A percentile compares a stretch with the other conserved stretches of the same genome.
These are phyloP conservation scores for Acromyrmex heyeri DNA, from an alignment of 1,140 invertebrate genomes.

Conservation along the genomic window DNA sequence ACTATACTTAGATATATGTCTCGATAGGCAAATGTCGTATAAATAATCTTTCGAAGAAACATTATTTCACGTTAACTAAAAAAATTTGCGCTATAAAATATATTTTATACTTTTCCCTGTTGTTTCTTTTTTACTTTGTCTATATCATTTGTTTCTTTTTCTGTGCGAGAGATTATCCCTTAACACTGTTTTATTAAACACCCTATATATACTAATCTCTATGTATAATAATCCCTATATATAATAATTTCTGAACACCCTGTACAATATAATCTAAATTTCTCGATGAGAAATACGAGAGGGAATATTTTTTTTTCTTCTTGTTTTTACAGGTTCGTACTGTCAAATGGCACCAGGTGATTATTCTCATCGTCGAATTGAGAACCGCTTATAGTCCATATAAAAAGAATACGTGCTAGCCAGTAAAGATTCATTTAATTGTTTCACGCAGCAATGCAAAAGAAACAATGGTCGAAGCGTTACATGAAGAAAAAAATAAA, in stretches of 20 bases:
- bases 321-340: constrained; percentile 80
- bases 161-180: neutral
- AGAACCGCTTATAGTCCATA: neutral
- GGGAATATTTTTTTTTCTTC: neutral
- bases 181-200: neutral
- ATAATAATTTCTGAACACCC: neutral
- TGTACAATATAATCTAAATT: too few relatives aligned
- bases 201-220: neutral
- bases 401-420: neutral
- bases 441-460: neutral
- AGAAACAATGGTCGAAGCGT: neutral
- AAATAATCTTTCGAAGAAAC: neutral
- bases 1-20: neutral
- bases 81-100: neutral
- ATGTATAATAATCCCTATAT: neutral
- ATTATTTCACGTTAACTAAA: neutral
- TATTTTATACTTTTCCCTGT: neutral
- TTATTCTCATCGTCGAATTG: constrained; percentile 10
- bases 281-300: constrained; percentile 2
- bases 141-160: neutral
- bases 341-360: constrained; percentile 85
- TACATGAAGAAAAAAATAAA: neutral
- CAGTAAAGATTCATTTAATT: neutral
- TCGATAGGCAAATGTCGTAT: neutral
- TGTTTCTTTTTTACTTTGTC: too few relatives aligned